phyloP scores from a whole-genome alignment of 2,888 invertebrate species.

The Drosophila emarginata region DNA sequence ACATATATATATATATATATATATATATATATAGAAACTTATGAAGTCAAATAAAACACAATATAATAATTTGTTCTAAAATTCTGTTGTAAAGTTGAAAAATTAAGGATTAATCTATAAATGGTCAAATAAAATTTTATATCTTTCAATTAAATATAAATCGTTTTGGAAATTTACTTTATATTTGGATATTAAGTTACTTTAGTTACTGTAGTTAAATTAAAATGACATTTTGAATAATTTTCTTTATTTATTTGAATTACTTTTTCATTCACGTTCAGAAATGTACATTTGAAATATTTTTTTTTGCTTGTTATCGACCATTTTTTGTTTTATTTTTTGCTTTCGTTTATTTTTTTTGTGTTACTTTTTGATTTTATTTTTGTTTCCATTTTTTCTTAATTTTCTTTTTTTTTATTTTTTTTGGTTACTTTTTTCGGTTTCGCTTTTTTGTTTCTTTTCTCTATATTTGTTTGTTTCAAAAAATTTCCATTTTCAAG shows the following conservation, averaged over 20 bases:
- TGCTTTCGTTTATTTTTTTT: constrained; percentile 14
- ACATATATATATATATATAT: too few relatives aligned
- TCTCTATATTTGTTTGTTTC: constrained; percentile 17
- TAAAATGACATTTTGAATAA: constrained; percentile 15
- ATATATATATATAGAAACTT: too few relatives aligned
- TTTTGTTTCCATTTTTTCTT: constrained; percentile 21
- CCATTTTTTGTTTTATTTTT: constrained; percentile 17
- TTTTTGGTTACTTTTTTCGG: constrained; percentile 21
- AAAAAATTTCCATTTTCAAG: constrained; percentile 63
- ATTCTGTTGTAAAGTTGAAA: background rate
- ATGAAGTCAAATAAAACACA: too few relatives aligned
- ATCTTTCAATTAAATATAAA: too few relatives aligned
- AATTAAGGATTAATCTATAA: too few relatives aligned
- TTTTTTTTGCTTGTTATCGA: constrained; percentile 1
- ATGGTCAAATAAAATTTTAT: too few relatives aligned
- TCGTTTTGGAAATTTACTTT: too few relatives aligned
- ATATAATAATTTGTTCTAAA: background rate
- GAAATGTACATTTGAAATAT: constrained; percentile 57
- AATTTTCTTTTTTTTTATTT: constrained; percentile 26
- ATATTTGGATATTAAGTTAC: too few relatives aligned
- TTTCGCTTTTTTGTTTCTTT: constrained; percentile 29
- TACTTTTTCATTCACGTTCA: constrained; percentile 60
- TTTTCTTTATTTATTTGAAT: constrained; percentile 50
- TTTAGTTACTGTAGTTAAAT: background rate
- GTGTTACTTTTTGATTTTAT: constrained; percentile 18